phyloP scores from a whole-genome alignment of 1,140 invertebrate genomes.

The Megalonaias nervosa region DNA sequence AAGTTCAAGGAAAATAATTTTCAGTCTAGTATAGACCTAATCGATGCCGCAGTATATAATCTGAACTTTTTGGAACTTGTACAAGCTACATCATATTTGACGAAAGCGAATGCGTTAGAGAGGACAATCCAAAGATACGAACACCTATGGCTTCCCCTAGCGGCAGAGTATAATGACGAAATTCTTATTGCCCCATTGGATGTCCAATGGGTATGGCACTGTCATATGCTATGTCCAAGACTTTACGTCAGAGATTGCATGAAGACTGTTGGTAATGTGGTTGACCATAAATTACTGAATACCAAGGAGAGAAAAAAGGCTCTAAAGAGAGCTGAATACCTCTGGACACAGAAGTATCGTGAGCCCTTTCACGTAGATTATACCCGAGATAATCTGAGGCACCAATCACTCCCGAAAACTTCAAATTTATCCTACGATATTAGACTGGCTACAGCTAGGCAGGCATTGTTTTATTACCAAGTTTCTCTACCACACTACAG shows the following conservation, averaged over 20 bases:
- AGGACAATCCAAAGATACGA: conserved; percentile 71
- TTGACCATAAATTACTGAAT: conserved; percentile 65
- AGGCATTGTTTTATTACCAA: conserved; percentile 69
- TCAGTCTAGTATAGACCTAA: neutral
- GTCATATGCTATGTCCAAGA: conserved; percentile 69
- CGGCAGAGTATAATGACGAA: conserved; percentile 45
- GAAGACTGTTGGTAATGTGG: conserved; percentile 53
- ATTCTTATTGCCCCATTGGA: conserved; percentile 68
- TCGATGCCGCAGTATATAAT: neutral
- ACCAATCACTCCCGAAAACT: neutral
- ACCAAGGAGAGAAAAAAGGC: neutral
- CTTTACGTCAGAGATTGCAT: conserved; percentile 69
- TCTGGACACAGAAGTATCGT: conserved; percentile 44
- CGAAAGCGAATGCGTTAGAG: conserved; percentile 29
- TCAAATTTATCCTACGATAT: conserved; percentile 62
- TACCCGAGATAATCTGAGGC: neutral
- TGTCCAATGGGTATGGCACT: conserved; percentile 73
- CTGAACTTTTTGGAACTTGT: conserved; percentile 12
- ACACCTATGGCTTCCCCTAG: conserved; percentile 69
- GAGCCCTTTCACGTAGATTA: conserved; percentile 37
- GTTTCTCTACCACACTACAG: conserved; percentile 72
- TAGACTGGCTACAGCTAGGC: conserved; percentile 64
- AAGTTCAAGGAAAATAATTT: too few relatives aligned
- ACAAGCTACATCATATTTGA: neutral
- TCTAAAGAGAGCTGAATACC: conserved; percentile 16